Percentiles rank a stretch among this genome's conserved stretches.
Evolutionary conservation across 1,140 invertebrate species (phyloP).

Genomic region (Popillia japonica): DNA sequence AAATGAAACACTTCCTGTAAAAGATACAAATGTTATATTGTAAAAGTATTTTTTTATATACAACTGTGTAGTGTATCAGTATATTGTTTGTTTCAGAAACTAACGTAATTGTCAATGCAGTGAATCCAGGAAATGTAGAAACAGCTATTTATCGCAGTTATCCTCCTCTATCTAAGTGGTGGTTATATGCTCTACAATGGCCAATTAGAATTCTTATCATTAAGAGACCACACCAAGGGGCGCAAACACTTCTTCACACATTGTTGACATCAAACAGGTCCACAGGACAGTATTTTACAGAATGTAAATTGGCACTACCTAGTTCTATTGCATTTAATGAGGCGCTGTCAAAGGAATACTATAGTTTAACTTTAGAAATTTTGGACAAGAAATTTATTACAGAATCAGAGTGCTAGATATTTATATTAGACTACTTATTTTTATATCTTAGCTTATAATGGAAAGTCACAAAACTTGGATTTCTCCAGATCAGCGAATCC

Average conservation of each 20-base stretch:
- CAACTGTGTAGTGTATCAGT: too few relatives aligned
- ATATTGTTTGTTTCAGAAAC: slow-evolving; percentile 52
- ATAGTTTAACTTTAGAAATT: slow-evolving; percentile 53
- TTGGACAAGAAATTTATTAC: slow-evolving; percentile 49
- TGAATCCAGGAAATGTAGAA: slow-evolving; percentile 60
- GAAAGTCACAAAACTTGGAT: slow-evolving; percentile 43
- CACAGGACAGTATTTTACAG: slow-evolving; percentile 56
- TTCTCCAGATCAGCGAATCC: slow-evolving; percentile 54
- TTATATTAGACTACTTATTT: not conserved
- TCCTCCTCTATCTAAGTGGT: slow-evolving; percentile 54
- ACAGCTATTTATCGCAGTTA: slow-evolving; percentile 58
- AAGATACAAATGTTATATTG: too few relatives aligned
- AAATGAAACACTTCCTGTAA: too few relatives aligned
- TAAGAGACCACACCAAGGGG: slow-evolving; percentile 57
- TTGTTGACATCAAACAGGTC: slow-evolving; percentile 54
- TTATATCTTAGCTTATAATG: slow-evolving; percentile 33
- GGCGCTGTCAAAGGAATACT: slow-evolving; percentile 51
- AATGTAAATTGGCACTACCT: slow-evolving; percentile 52
- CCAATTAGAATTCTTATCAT: slow-evolving; percentile 55
- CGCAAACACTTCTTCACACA: slow-evolving; percentile 56
- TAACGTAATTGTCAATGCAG: slow-evolving; percentile 56
- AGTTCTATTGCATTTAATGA: slow-evolving; percentile 50
- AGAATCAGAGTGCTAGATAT: slow-evolving; percentile 54
- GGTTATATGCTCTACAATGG: slow-evolving; percentile 55
- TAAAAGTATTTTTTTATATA: too few relatives aligned